These are phyloP conservation scores for Meghimatium bilineatum DNA, from an alignment of 2,888 invertebrate species.

Conservation along the genomic window DNA sequence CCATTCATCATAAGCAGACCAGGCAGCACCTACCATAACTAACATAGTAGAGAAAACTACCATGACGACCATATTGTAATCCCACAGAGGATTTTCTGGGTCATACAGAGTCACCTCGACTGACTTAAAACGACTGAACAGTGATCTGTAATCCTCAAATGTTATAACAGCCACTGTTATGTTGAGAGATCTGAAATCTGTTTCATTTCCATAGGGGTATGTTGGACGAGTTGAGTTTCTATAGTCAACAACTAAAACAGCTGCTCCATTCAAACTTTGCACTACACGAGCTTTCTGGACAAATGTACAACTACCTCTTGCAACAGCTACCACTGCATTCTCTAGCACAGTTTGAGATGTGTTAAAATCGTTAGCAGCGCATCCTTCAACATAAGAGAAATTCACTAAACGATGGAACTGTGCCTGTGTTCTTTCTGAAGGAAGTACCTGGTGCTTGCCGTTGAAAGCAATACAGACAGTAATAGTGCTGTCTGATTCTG, in stretches of 20 bases:
- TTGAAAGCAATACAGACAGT: slow-evolving; percentile 30
- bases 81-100: slow-evolving; percentile 66
- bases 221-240: slow-evolving; percentile 40
- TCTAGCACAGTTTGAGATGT: background rate
- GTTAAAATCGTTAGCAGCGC: slow-evolving; percentile 17
- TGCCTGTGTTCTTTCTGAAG: background rate
- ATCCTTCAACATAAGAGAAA: slow-evolving; percentile 31
- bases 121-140: slow-evolving; percentile 14
- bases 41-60: slow-evolving; percentile 77
- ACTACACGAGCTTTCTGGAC: slow-evolving; percentile 67
- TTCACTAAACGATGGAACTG: slow-evolving; percentile 4
- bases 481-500: background rate
- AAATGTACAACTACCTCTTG: slow-evolving; percentile 71
- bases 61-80: slow-evolving; percentile 77
- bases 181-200: slow-evolving; percentile 64
- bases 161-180: slow-evolving; percentile 65
- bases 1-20: slow-evolving; percentile 70
- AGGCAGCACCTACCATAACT: slow-evolving; percentile 76
- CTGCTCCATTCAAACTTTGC: slow-evolving; percentile 60
- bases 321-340: slow-evolving; percentile 62
- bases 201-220: slow-evolving; percentile 60
- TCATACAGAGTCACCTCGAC: slow-evolving; percentile 62
- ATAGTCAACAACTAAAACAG: slow-evolving; percentile 61
- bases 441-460: slow-evolving; percentile 22
- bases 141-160: slow-evolving; percentile 20